phyloP scores from a whole-genome alignment of 2,888 invertebrate species.

The Lampropteryx suffumata region DNA sequence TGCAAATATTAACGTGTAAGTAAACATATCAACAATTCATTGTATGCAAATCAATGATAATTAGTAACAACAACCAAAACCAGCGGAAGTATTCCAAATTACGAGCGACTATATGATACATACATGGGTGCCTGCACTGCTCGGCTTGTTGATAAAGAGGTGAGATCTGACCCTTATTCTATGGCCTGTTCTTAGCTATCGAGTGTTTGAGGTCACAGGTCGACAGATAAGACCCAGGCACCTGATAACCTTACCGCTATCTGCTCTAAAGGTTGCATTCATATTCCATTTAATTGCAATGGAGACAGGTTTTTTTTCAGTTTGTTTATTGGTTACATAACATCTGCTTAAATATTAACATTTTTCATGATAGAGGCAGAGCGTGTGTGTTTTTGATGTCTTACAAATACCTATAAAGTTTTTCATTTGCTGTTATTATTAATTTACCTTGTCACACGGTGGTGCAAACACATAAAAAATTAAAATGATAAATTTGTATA shows the following conservation, averaged over 20 bases:
- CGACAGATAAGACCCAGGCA: constrained; percentile 21
- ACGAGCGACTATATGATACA: not conserved
- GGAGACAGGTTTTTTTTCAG: constrained; percentile 21
- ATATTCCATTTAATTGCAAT: constrained; percentile 28
- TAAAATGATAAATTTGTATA: too few species aligned
- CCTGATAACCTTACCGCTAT: constrained; percentile 36
- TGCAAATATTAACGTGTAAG: too few species aligned
- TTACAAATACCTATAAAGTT: not conserved
- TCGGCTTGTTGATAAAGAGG: constrained; percentile 13
- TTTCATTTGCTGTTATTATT: too few species aligned
- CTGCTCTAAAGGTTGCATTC: constrained; percentile 33
- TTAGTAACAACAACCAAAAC: not conserved
- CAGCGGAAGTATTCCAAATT: not conserved
- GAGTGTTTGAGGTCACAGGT: constrained; percentile 18
- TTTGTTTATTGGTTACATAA: constrained; percentile 11
- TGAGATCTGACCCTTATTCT: constrained; percentile 14
- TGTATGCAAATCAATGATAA: too few species aligned
- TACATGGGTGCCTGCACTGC: not conserved
- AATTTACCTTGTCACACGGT: too few species aligned
- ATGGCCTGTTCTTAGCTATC: constrained; percentile 11
- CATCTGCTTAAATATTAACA: not conserved
- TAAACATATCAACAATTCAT: too few species aligned
- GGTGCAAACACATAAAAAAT: too few species aligned
- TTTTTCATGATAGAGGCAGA: not conserved
- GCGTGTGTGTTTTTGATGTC: not conserved